Conservation (phyloP, 2,113 vertebrate species). For the Silurus glanis region DNA sequence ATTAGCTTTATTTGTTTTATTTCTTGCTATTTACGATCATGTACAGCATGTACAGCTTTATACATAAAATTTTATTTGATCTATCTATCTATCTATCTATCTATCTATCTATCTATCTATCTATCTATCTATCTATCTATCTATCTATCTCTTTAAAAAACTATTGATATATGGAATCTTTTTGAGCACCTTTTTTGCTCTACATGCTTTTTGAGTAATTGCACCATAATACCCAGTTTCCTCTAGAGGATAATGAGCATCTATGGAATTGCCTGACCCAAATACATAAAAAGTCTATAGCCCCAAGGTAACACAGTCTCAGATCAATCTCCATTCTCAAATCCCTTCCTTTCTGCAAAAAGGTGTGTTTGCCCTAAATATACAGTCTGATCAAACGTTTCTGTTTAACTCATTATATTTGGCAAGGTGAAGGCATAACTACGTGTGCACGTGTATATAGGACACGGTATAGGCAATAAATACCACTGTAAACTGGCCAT, state of each 20-base stretch:
- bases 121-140: no score
- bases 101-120: no score
- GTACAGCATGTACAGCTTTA: no score
- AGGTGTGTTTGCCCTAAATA: not conserved
- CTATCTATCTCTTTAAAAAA: no score
- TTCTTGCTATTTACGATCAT: no score
- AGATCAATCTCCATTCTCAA: not conserved
- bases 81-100: no score
- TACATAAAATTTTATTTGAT: no score
- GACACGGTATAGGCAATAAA: not conserved
- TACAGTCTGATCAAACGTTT: not conserved
- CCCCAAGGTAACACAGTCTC: conserved; percentile 1
- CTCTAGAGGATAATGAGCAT: conserved; percentile 32
- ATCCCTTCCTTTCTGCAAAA: conserved; percentile 10
- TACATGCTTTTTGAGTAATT: not conserved
- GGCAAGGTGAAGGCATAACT: not conserved
- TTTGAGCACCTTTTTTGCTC: not conserved
- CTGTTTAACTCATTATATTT: not conserved
- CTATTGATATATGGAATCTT: not conserved
- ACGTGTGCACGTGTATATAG: not conserved
- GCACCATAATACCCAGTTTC: conserved; percentile 17
- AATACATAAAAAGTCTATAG: conserved; percentile 14
- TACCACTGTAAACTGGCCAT: not conserved
- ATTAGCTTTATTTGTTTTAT: no score
- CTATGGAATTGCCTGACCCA: conserved; percentile 39